Evolutionary conservation across 2,113 vertebrate genomes (phyloP).

Genomic region (Manacus vitellinus): DNA sequence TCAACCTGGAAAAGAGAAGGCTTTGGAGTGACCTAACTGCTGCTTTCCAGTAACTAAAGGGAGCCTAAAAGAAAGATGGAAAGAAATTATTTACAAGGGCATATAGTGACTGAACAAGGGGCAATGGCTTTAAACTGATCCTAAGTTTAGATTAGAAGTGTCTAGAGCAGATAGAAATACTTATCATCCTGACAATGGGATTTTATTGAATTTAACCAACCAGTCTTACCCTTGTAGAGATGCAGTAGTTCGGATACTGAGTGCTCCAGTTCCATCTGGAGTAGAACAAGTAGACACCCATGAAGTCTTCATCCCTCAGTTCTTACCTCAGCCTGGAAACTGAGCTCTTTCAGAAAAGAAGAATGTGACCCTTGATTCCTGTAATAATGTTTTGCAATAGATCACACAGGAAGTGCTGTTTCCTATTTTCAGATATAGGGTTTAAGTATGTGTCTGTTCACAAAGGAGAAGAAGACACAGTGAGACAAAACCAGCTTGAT

Average conservation of each 20-base stretch:
- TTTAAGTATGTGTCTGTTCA: background rate
- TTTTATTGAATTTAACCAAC: background rate
- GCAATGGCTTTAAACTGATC: background rate
- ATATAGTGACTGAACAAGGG: background rate
- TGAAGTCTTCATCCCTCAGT: background rate
- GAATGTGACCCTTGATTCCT: background rate
- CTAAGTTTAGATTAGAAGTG: background rate
- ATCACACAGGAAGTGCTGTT: conserved; percentile 53
- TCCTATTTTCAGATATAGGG: conserved; percentile 43
- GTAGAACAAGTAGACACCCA: background rate
- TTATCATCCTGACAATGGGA: background rate
- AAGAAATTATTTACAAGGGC: background rate
- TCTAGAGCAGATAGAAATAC: background rate
- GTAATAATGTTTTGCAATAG: conserved; percentile 19
- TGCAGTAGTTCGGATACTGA: background rate
- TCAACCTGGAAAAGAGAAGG: background rate
- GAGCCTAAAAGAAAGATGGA: background rate
- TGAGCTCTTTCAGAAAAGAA: background rate
- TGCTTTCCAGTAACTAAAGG: background rate
- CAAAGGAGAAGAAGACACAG: background rate
- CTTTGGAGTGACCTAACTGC: background rate
- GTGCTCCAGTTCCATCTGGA: background rate
- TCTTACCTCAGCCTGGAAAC: background rate
- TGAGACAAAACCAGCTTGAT: background rate
- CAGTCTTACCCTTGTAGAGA: background rate